Base-by-base conservation (phyloP, 2,797 vertebrate species). In the Molossus alvarezi region DNA sequence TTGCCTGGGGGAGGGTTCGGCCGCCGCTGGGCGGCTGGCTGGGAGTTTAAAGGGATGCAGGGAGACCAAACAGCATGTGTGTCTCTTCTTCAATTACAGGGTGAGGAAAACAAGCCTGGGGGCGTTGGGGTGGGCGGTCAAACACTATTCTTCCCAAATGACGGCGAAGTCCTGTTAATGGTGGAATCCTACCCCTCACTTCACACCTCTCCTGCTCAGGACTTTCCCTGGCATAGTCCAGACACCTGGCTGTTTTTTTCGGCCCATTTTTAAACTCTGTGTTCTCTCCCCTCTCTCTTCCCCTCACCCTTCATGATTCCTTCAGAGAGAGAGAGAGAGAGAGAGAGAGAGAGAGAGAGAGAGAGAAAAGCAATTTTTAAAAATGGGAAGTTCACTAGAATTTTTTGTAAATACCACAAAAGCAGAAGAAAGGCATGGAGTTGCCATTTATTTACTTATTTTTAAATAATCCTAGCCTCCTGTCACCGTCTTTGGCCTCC, bases 341-440 rank as follows among this genome's bases (percentile, higher is more conserved):
- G 41, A 45, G 65, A 81, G 60, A 37, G 77, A 79, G 4, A 41
- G 71, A 69, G 33, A 45, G 41, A 45, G 41, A 45, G 41, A 45
- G 41, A 45, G 65, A 81, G 60, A 37, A 69, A 23, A 1, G 29
- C 48, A 23, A 72, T 29, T 92, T 94, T 23, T 11, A 77, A 82
- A 97, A 98, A 95, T 55, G 76, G 95, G 97, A 98, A 98, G 96
- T 95, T 94, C 48, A 15, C 92, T 71, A 85, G 20, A 37, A 83
- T 79, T 88, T 90, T 73, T 91, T 95, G 90, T 95, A 15, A 75
- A 95, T 37, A 89, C 93, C 97, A 84, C 92, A 96, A 97, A 97
- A 98, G 97, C 95, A 97, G 97, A 96, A 97, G 95, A 91, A 90
- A 96, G 86, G 72, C 89, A 71, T 55, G 13, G 83, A 27, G 9